Conservation (phyloP, 2,113 vertebrate genomes). For the Lampris megalopsis region DNA sequence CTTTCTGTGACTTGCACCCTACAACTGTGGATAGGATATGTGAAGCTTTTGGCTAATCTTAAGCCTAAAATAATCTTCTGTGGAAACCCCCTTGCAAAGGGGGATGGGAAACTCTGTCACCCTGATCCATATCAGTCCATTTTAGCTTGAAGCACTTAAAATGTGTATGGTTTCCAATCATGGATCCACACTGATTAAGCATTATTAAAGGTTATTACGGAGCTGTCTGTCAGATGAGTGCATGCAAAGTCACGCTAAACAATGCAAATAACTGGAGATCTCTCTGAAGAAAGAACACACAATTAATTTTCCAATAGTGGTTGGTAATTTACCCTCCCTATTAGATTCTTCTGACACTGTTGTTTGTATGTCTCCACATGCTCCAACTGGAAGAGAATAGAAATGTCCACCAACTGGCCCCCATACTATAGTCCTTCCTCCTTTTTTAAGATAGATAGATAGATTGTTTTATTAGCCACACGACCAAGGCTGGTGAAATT, state of each 20-base stretch:
- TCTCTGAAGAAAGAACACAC: not conserved
- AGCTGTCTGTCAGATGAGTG: conserved; percentile 3
- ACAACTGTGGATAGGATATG: too few relatives aligned
- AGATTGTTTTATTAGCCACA: too few relatives aligned
- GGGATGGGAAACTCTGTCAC: not conserved
- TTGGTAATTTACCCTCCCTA: not conserved
- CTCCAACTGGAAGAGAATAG: not conserved
- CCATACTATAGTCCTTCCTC: too few relatives aligned
- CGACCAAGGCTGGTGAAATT: too few relatives aligned
- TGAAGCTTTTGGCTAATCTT: not conserved
- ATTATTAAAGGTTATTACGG: conserved; percentile 3
- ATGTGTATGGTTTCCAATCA: conserved; percentile 19
- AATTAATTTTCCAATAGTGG: too few relatives aligned
- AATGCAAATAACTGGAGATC: not conserved
- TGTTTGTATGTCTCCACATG: conserved; percentile 5
- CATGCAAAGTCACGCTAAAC: conserved; percentile 9
- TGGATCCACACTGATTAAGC: conserved; percentile 16
- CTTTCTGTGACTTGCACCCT: not conserved
- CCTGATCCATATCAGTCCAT: not conserved
- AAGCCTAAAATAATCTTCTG: too few relatives aligned
- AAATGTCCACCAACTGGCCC: not conserved
- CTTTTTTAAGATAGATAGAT: too few relatives aligned
- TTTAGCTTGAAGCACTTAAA: not conserved
- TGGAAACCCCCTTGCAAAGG: too few relatives aligned
- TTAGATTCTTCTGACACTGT: not conserved